Percentiles rank a stretch among this genome's conserved stretches.
phyloP scores from a whole-genome alignment of 2,888 invertebrate species.

The Allacma fusca region DNA sequence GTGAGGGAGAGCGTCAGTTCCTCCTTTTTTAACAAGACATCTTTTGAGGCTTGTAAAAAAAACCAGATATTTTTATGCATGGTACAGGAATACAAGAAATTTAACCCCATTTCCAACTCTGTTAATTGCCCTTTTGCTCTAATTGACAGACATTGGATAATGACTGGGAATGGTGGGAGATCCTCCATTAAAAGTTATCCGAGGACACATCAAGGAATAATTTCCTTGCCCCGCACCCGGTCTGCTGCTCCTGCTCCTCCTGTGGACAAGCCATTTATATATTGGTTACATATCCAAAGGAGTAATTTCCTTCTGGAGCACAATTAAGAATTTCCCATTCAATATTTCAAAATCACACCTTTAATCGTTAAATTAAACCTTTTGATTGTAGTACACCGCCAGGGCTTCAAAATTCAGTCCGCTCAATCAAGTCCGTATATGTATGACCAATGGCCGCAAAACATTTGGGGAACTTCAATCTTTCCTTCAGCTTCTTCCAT shows the following conservation, averaged over 20 bases:
- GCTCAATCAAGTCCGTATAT: no score
- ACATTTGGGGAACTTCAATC: background rate
- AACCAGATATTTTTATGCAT: no score
- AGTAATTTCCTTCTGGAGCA: background rate
- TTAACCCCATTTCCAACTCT: background rate
- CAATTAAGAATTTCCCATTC: conserved; percentile 39
- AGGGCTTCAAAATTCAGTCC: no score
- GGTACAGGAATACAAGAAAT: conserved; percentile 1
- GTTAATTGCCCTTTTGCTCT: background rate
- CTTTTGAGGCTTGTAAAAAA: no score
- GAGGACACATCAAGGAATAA: background rate
- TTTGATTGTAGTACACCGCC: conserved; percentile 14
- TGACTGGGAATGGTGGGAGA: conserved; percentile 1
- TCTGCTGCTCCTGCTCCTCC: background rate
- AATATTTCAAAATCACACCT: conserved; percentile 41
- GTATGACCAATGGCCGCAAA: background rate
- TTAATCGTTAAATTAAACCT: conserved; percentile 15
- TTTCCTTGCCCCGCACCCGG: background rate
- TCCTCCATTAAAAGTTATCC: background rate
- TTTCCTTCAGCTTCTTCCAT: background rate
- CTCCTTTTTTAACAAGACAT: no score
- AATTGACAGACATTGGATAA: conserved; percentile 4
- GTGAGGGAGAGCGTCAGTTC: no score
- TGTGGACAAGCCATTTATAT: background rate
- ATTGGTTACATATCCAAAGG: background rate